Base-by-base conservation (phyloP, 1,140 invertebrate species). In the Lutraria rhynchaena region DNA sequence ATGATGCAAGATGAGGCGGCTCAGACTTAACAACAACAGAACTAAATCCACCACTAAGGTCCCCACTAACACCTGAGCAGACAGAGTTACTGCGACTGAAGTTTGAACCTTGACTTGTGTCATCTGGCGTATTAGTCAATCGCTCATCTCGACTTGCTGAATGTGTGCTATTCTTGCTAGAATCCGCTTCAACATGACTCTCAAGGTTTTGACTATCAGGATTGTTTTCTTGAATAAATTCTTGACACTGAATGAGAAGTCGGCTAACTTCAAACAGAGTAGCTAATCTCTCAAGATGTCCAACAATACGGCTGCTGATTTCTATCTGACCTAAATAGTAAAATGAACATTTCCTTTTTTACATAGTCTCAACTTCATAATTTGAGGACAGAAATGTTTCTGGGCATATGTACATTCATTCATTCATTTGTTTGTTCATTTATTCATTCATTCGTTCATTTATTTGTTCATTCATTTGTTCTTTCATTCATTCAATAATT, bases 191-290 rank as follows among this genome's bases (percentile, higher is more conserved):
- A 17, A 67, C 67, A 15, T 53, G 41, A n/a, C 67, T 53, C 46
- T 67, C 75, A 1, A 80, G 53, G 55, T 80, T 80, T 46, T 80
- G 76, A 44, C 76, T 80, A 33, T 80, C 76, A 22, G 76, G 46
- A 22, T 63, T 53, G 35, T 61, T 57, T 46, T 61, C 53, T 63
- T 80, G 76, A 24, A 80, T 80, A 29, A 70, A 80, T 24, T 80
- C 65, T 35, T 70, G 76, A 60, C 76, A 80, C 17, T 57, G 63
- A 11, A 46, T 67, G 2, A 31, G 49, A 0, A 80, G 24, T 24
- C 65, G 49, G 11, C 33, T 58, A 9, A 80, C 63, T 41, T 33
- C 76, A 70, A 69, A 80, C 53, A 70, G 41, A 35, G 53, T 41
- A n/a, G 63, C 76, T 41, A 80, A 24, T 33, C 76, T 80, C 37